Evolutionary conservation across 2,113 vertebrate species (phyloP).

Genomic region (Danionella cerebrum): DNA sequence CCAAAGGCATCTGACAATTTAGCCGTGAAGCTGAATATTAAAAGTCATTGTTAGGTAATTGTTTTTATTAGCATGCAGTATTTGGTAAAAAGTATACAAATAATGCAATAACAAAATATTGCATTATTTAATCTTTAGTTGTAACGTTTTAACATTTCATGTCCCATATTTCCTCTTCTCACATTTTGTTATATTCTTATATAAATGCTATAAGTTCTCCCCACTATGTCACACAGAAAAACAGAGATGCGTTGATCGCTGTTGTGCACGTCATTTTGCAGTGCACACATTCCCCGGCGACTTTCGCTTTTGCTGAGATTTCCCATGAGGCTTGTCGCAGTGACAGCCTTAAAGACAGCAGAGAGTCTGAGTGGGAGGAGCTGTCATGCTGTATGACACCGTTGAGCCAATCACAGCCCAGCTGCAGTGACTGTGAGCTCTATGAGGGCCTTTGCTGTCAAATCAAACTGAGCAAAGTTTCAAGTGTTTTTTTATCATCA

Average conservation of each 20-base stretch:
- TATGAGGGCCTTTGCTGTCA: background rate
- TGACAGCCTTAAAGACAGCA: constrained; percentile 16
- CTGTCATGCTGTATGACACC: constrained; percentile 18
- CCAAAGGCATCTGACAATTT: too few relatives aligned
- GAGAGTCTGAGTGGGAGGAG: constrained; percentile 20
- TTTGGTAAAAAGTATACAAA: too few relatives aligned
- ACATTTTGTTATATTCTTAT: too few relatives aligned
- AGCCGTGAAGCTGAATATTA: too few relatives aligned
- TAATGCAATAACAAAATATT: too few relatives aligned
- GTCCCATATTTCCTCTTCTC: too few relatives aligned
- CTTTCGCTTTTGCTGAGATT: constrained; percentile 3
- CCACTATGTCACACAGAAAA: background rate
- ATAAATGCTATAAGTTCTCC: too few relatives aligned
- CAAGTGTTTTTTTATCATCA: background rate
- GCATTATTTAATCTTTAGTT: too few relatives aligned
- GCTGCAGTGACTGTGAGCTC: background rate
- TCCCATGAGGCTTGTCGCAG: constrained; percentile 6
- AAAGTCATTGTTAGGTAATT: too few relatives aligned
- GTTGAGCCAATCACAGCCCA: constrained; percentile 21
- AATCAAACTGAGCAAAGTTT: background rate
- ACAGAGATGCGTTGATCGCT: background rate
- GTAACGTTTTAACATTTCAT: too few relatives aligned
- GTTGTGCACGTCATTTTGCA: background rate
- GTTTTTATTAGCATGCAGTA: too few relatives aligned
- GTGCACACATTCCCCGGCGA: background rate